Conservation (phyloP, 2,113 vertebrate genomes). For the Bos taurus region ARS-UCD2.0 NC_037329.1:108247001-108247500, state of each 20-base stretch:
- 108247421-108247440: too few species aligned
- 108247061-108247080: not conserved
- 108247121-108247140: not conserved
- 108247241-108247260: not conserved
- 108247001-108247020: not conserved
- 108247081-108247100: not conserved
- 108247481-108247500: too few species aligned
- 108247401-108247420: too few species aligned
- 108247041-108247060: not conserved
- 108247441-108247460: too few species aligned
- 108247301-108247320: not conserved
- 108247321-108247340: not conserved
- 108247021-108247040: not conserved
- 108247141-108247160: not conserved
- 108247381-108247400: not conserved
- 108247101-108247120: not conserved
- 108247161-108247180: not conserved
- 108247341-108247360: not conserved
- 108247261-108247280: not conserved
- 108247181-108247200: not conserved
- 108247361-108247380: not conserved
- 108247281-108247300: not conserved
- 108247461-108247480: too few species aligned
- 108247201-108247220: not conserved
- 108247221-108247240: not conserved